Base-by-base conservation (phyloP, 2,888 invertebrate genomes). In the Nymphalis urticae region DNA sequence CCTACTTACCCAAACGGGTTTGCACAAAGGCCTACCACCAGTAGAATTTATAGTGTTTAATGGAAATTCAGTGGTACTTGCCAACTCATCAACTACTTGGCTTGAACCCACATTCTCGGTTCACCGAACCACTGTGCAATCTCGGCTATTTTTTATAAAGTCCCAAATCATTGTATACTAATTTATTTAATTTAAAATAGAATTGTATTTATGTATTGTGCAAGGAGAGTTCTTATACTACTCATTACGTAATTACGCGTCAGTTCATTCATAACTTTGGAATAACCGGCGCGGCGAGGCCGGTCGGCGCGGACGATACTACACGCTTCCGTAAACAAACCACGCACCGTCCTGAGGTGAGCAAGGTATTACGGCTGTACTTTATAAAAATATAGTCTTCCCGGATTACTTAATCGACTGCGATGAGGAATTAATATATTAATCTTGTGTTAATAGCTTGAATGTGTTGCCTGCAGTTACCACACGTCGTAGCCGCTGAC, bases 201-300 rank as follows among this genome's bases (percentile, higher is more conserved):
- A 4, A 42, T 42, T 42, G 42, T 42, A 42, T 13, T 42, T 42
- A 42, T 42, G 42, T 13, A 13, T 42, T 42, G 42, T 13, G 32
- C 54, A 56, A 56, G 32, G 27, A 27, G 32, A 32, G 27, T 54
- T 27, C 7, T 56, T 6, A 13, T 27, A 56, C 54, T n/a, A 32
- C 32, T 56, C n/a, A n/a, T 58, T 58, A 58, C 36, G 58, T 58
- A 58, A 58, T 58, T 36, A 42, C 58, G 75, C 72, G 64, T 76
- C 68, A 73, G 68, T 80, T 77, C 83, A 84, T 85, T 85, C 82
- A 83, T 76, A 76, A 79, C 75, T 76, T 77, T 73, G 64, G 64
- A 56, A 61, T 59, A 51, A 62, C 27, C 19, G 53, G 67, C 19
- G 54, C 32, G 51, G 54, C 65, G 65, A 62, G 27, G 64, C 51